Percentiles rank a stretch among this genome's conserved stretches.
Conservation (phyloP, 2,888 invertebrate species). For the Caenorhabditis sulstoni region DNA sequence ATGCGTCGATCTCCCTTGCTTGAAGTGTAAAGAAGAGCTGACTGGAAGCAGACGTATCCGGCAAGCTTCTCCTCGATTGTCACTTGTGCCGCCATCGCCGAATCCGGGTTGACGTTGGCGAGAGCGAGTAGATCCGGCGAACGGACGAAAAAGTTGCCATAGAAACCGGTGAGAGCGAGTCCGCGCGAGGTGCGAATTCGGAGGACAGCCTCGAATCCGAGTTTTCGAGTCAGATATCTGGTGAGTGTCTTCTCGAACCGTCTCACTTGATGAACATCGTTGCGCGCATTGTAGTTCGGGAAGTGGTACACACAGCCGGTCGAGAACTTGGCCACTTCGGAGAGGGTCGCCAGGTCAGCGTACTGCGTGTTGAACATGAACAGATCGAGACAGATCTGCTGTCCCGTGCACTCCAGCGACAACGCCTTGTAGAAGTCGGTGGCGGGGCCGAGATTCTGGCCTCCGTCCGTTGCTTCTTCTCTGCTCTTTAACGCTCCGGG, state of each 20-base stretch:
- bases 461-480: conserved; percentile 90
- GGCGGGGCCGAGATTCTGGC: conserved; percentile 91
- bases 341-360: conserved; percentile 93
- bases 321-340: conserved; percentile 93
- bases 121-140: conserved; percentile 95
- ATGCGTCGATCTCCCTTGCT: conserved; percentile 96
- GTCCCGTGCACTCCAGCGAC: conserved; percentile 94
- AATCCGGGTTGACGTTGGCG: conserved; percentile 97
- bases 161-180: conserved; percentile 96
- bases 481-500: conserved; percentile 90
- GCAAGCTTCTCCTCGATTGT: conserved; percentile 92
- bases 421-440: conserved; percentile 98
- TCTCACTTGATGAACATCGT: conserved; percentile 84
- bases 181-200: conserved; percentile 81
- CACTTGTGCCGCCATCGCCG: conserved; percentile 97
- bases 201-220: conserved; percentile 97
- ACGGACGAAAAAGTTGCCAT: conserved; percentile 98
- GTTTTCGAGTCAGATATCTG: conserved; percentile 94
- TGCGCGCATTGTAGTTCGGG: conserved; percentile 86
- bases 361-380: conserved; percentile 95
- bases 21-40: conserved; percentile 95
- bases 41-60: conserved; percentile 95
- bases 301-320: conserved; percentile 94
- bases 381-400: conserved; percentile 87
- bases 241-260: conserved; percentile 88